phyloP scores from a whole-genome alignment of 2,113 vertebrate genomes.

The Micronycteris hirsuta region DNA sequence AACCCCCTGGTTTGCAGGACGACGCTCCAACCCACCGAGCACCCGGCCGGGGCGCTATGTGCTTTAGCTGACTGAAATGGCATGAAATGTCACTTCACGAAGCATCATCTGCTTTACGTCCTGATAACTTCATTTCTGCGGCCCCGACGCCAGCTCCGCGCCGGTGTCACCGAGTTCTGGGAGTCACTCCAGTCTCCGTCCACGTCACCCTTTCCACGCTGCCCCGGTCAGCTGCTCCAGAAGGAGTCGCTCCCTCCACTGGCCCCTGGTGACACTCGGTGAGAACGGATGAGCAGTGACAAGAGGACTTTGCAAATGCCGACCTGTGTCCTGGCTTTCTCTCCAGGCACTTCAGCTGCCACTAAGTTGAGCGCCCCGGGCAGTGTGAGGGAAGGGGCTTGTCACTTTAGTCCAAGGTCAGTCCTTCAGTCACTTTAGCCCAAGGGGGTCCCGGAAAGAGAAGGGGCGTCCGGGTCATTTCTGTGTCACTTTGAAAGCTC shows the following conservation, averaged over 20 bases:
- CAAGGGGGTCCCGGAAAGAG: too few relatives aligned
- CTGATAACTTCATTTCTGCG: neutral
- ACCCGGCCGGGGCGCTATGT: too few relatives aligned
- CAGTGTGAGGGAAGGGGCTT: too few relatives aligned
- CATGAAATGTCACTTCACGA: neutral
- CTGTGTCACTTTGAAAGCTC: neutral
- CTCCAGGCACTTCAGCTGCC: neutral
- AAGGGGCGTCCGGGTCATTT: too few relatives aligned
- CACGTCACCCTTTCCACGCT: neutral
- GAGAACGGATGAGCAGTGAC: rapidly evolving
- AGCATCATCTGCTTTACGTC: neutral
- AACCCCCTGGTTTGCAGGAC: too few relatives aligned
- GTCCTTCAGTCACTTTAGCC: too few relatives aligned
- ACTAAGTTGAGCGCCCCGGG: too few relatives aligned
- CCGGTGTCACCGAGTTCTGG: rapidly evolving
- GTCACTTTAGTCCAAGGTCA: too few relatives aligned
- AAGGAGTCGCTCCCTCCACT: too few relatives aligned
- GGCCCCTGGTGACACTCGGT: neutral
- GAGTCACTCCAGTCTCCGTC: neutral
- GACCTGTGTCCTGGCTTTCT: rapidly evolving
- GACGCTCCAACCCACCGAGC: too few relatives aligned
- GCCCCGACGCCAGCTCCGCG: rapidly evolving
- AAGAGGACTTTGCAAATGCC: rapidly evolving
- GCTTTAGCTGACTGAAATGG: neutral
- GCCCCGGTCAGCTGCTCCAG: too few relatives aligned